A percentile compares a stretch with the other conserved stretches of the same genome.
phyloP scores from a whole-genome alignment of 1,140 invertebrate species.

The Cydia amplana region DNA sequence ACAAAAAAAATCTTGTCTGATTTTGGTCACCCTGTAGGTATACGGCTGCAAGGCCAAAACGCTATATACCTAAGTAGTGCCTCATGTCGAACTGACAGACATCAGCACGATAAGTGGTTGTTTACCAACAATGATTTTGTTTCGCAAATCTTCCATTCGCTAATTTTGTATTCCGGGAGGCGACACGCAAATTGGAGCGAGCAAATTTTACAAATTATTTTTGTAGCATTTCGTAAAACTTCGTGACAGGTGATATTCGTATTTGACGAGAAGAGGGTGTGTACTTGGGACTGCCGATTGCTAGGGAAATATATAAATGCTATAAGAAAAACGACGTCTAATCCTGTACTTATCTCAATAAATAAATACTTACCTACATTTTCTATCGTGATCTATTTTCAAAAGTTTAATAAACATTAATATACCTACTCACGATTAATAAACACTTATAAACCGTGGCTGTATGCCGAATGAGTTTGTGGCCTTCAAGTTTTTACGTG shows the following conservation, averaged over 20 bases:
- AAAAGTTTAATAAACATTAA: too few species aligned
- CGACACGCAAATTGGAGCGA: neutral
- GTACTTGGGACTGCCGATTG: neutral
- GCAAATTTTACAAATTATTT: neutral
- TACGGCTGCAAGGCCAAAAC: too few species aligned
- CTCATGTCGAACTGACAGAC: neutral
- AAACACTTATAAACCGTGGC: too few species aligned
- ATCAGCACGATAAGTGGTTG: neutral
- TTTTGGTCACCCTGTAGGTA: too few species aligned
- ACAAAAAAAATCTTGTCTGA: too few species aligned
- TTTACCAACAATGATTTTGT: constrained; percentile 5
- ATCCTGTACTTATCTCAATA: neutral
- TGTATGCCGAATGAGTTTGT: too few species aligned
- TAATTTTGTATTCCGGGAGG: constrained; percentile 4
- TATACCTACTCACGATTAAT: too few species aligned
- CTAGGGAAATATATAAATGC: neutral
- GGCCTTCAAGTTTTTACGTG: too few species aligned
- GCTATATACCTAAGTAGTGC: neutral
- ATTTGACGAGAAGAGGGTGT: neutral
- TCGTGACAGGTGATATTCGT: constrained; percentile 1
- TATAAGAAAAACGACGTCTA: neutral
- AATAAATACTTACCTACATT: too few species aligned
- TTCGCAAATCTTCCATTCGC: neutral
- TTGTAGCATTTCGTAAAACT: neutral
- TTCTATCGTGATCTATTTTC: too few species aligned